Base-by-base conservation (phyloP, 2,113 vertebrate species). In the Herpetotheres cachinnans region DNA sequence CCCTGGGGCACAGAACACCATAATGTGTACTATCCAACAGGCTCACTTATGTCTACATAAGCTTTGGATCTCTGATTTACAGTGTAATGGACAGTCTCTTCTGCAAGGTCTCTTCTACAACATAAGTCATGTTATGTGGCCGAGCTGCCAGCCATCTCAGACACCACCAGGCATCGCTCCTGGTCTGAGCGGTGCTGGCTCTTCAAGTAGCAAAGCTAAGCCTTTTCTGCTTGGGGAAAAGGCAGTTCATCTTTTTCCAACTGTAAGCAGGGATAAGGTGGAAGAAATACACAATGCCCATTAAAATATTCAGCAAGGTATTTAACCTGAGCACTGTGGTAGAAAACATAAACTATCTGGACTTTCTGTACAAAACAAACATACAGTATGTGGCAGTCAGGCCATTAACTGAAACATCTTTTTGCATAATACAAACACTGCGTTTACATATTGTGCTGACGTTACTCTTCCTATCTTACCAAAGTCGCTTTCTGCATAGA, bases 11-110 rank as follows among this genome's bases (percentile, higher is more conserved):
- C 44, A 63, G 25, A 36, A 58, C 29, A 74, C 10, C 25, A 1
- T 32, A 19, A 11, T 4, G 8, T 13, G 3, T 40, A n/a, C n/a
- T 38, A 27, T 14, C 34, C 58, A 29, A 1, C 0, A 0, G 50
- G 29, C 7, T 63, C 38, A 42, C 16, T 36, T 7, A 30, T 0
- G 8, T 6, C 8, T 6, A 52, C 14, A 18, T 38, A 55, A 69
- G 50, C 8, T 81, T 83, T 47, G 77, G 30, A 4, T 40, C 42
- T 81, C 50, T n/a, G 46, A 66, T 81, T 66, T 71, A 46, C 25
- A 42, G 19, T 17, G 55, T 15, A 40, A 84, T 22, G 30, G 26
- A 32, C 34, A 5, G 19, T 61, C 40, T 38, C 69, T 54, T 70
- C 46, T 71, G 36, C 47, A 71, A 61, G 40, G 9, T 46, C 65